Base-by-base conservation (phyloP, 2,888 invertebrate genomes). In the Melieria omissa region DNA sequence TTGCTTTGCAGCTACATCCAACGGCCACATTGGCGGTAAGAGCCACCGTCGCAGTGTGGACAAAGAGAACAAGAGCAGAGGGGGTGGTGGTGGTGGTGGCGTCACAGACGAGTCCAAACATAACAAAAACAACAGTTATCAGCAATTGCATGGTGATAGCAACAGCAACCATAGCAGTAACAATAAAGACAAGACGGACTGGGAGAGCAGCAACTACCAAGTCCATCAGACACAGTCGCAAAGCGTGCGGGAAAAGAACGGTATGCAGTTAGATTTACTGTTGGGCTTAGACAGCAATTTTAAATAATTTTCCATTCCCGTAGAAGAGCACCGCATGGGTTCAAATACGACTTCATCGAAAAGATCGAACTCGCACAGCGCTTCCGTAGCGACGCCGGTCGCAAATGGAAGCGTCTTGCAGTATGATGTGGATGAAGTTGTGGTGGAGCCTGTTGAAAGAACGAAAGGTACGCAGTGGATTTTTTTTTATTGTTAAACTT, bases 31-130 rank as follows among this genome's bases (percentile, higher is more conserved):
- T 70, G 77, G 78, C 65, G 80, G 77, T 64, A 83, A 84, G 76
- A 85, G 81, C 77, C 84, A 83, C 78, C 84, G 86, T 61, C 86
- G 86, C 72, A 86, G 86, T 78, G 77, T 83, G 76, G 87, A 87
- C 75, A 87, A 87, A 77, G 86, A 86, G 58, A 86, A 81, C 70
- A 83, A 82, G 54, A 78, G 78, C 57, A 71, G 73, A 65, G 77
- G 79, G 14, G 61, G 66, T 4, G 71, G 74, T 55, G 60, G 72
- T 65, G 69, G 66, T n/a, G 63, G 49, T 61, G 69, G 70, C 66
- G 73, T 70, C 54, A 67, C 52, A 66, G 78, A 77, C 44, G 80
- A 80, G 65, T 65, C 63, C 71, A 77, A 78, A 55, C 77, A 78
- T 78, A 80, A 78, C 75, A 79, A 75, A 70, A 76, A 75, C 72